Evolutionary conservation across 35 echinoderm and acorn worm genomes (phyloP).

Genomic region (Lytechinus pictus): DNA sequence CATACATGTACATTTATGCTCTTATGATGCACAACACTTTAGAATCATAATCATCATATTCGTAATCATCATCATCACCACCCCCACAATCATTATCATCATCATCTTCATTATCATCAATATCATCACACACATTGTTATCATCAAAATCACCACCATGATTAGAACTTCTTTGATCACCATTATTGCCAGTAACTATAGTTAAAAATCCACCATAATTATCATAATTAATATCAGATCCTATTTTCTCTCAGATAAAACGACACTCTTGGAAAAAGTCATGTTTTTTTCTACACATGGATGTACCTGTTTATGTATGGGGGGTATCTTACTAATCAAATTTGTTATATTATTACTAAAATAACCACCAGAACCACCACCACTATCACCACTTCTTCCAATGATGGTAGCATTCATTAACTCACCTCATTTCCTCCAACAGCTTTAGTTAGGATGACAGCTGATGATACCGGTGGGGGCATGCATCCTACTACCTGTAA

Average conservation of each 20-base stretch:
- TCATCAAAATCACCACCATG: background rate
- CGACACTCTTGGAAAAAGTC: no score
- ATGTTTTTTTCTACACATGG: no score
- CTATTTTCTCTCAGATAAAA: no score
- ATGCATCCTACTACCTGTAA: constrained; percentile 96
- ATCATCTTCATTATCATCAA: background rate
- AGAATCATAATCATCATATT: no score
- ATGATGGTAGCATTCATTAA: background rate
- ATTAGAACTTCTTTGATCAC: background rate
- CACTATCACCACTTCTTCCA: background rate
- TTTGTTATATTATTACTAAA: no score
- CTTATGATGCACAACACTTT: no score
- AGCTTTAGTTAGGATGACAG: constrained; percentile 97
- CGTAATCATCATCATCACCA: no score
- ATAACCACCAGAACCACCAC: background rate
- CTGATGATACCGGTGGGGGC: constrained; percentile 97
- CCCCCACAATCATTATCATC: background rate
- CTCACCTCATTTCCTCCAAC: constrained; percentile 98
- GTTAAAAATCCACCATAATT: no score
- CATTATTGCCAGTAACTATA: background rate
- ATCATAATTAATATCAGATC: no score
- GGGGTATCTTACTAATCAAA: no score
- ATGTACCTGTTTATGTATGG: no score
- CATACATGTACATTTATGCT: no score
- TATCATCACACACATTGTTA: background rate